Evolutionary conservation across 1,140 invertebrate genomes (phyloP).

Genomic region (Chionoecetes opilio): DNA sequence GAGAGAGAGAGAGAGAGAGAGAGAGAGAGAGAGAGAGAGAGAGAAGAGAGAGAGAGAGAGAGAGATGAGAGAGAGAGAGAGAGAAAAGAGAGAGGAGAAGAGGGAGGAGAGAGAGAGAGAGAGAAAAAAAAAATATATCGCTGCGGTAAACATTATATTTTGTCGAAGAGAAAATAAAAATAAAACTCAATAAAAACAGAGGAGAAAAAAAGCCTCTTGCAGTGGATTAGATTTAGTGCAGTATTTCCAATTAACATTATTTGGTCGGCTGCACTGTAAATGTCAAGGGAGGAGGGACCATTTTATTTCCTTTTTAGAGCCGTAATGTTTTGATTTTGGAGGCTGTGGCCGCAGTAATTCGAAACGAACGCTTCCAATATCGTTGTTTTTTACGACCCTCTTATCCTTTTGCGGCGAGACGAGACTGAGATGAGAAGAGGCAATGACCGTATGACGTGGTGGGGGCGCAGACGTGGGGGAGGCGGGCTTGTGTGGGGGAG

Average conservation of each 20-base stretch:
- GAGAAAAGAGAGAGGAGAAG: no score
- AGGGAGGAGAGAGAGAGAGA: no score
- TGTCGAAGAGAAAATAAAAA: neutral
- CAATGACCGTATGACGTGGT: neutral
- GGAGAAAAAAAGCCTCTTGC: neutral
- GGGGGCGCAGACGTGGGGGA: neutral
- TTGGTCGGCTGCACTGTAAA: neutral
- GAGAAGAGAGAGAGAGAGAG: no score
- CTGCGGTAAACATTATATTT: neutral
- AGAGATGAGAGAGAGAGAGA: no score
- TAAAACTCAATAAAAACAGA: neutral
- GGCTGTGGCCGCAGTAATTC: neutral
- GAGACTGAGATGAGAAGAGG: neutral
- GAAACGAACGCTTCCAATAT: slow-evolving; percentile 7
- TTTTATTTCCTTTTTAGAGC: slow-evolving; percentile 17
- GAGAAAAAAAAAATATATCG: neutral
- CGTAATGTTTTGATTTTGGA: slow-evolving; percentile 14
- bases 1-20: no score
- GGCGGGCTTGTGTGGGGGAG: no score
- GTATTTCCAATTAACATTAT: neutral
- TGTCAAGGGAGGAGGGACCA: neutral
- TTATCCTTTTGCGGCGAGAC: neutral
- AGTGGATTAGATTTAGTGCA: neutral
- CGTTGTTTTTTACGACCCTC: neutral
- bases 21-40: no score